Base-by-base conservation (phyloP, 2,113 vertebrate genomes). In the Ahaetulla prasina region DNA sequence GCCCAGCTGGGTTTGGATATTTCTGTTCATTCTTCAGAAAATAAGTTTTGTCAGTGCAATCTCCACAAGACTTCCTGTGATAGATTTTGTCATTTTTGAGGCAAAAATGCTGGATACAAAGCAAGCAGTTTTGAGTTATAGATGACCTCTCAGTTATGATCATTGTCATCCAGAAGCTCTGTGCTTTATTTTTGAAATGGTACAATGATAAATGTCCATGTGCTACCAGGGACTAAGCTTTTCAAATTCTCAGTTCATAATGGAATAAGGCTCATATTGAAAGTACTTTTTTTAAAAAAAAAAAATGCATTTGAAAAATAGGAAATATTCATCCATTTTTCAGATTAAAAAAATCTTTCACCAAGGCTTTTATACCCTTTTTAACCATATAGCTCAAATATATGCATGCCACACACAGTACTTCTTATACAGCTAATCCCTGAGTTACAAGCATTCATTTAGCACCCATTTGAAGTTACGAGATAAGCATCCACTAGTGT, bases 311-410 rank as follows among this genome's bases (percentile, higher is more conserved):
- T 93, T 93, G 63, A 89, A 93, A 94, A 92, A 89, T 30, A 14
- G 74, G 20, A 39, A 91, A 91, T 91, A 86, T 94, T 57, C 89
- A 55, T 93, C 63, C n/a, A 52, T 86, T 95, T 96, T 96, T 90
- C 43, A 85, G 95, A 87, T 50, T 22, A n/a, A 43, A 91, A 93
- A 95, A 95, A 96, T 95, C 84, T 94, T 39, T 80, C 94, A 95
- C 23, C 39, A 50, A 92, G 85, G 8, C 1, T 88, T 88, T 93
- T 89, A 43, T 55, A 94, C 85, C 89, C 52, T 93, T 95, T 50
- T 50, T 12, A 93, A 87, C 47, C 93, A 60, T 91, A 91, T 88
- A 85, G 54, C 50, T 96, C 89, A 89, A 95, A 96, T 89, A 89
- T 2, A 35, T 50, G 47, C 7, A 80, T 50, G 63, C 30, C 12